Percentiles rank a stretch among this genome's conserved stretches.
phyloP scores from a whole-genome alignment of 2,888 invertebrate genomes.

The Oxystoma pomonae region DNA sequence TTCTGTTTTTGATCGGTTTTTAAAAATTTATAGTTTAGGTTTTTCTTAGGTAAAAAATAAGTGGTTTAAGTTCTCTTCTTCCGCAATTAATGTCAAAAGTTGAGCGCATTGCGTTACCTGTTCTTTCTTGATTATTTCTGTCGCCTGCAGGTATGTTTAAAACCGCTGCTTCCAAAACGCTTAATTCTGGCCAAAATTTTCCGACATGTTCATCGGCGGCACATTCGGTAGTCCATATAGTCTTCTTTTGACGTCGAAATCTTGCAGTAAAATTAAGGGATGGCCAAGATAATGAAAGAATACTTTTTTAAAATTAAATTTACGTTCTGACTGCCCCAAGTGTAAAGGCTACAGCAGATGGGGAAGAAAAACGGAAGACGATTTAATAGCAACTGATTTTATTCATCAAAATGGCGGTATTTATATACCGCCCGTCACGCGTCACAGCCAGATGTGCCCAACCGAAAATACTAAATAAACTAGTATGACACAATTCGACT shows the following conservation, averaged over 20 bases:
- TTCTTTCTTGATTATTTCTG: background rate
- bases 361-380: background rate
- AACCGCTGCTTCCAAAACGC: background rate
- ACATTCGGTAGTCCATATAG: background rate
- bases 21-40: background rate
- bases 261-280: background rate
- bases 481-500: too few species aligned
- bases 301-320: background rate
- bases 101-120: background rate
- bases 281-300: background rate
- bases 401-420: too few species aligned
- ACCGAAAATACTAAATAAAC: too few species aligned
- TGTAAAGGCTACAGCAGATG: background rate
- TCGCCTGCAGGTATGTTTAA: background rate
- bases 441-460: too few species aligned
- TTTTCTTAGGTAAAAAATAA: background rate
- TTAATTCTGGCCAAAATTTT: background rate
- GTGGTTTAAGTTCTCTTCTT: too few species aligned
- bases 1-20: background rate
- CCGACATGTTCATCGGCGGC: background rate
- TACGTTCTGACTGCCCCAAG: background rate
- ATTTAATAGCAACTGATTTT: background rate
- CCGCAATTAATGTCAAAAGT: background rate
- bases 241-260: background rate
- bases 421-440: too few species aligned